Base-by-base conservation (phyloP, 2,797 vertebrate species). In the Hemibagrus guttatus region DNA sequence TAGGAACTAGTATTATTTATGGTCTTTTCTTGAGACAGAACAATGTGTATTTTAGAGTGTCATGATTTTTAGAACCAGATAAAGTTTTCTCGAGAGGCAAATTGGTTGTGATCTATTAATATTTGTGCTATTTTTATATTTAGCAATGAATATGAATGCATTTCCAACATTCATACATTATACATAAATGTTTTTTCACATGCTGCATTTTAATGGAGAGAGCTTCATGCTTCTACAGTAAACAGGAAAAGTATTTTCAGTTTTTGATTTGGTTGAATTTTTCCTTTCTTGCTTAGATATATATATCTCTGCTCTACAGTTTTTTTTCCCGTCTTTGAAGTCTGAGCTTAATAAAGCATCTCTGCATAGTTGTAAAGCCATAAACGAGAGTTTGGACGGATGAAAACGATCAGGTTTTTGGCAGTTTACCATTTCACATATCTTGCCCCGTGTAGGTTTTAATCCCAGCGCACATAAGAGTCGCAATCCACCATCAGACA, bases 401-500 rank as follows among this genome's bases (percentile, higher is more conserved):
- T 26, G 59, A 64, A 83, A 78, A 68, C 13, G 46, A 84, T 81
- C 54, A 31, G 35, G 59, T 84, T 84, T 84, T 79, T 81, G 82
- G 86, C 74, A 74, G n/a, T 78, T 85, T 68, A 83, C 72, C 66
- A 64, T 84, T 58, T 87, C 81, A 89, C 85, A 75, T 85, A 81
- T 85, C 85, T 90, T 63, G 58, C 86, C 82, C 82, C 49, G 23
- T 81, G 71, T 78, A 80, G 71, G 63, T 74, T 83, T 84, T 26
- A 76, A 59, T 87, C 89, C 81, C 85, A 87, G 66, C 84, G 88
- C 81, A 63, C 78, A 86, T 80, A 84, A 87, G 79, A 74, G 83
- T 81, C 87, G 89, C 84, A 90, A 88, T 91, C 91, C 72, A 58
- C 46, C 76, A 93, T 92, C 93, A 91, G 92, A 14, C 46, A 19